Percentiles rank a stretch among this genome's conserved stretches.
Evolutionary conservation across 2,888 invertebrate species (phyloP).

Genomic region (Drosophila acutilabella): DNA sequence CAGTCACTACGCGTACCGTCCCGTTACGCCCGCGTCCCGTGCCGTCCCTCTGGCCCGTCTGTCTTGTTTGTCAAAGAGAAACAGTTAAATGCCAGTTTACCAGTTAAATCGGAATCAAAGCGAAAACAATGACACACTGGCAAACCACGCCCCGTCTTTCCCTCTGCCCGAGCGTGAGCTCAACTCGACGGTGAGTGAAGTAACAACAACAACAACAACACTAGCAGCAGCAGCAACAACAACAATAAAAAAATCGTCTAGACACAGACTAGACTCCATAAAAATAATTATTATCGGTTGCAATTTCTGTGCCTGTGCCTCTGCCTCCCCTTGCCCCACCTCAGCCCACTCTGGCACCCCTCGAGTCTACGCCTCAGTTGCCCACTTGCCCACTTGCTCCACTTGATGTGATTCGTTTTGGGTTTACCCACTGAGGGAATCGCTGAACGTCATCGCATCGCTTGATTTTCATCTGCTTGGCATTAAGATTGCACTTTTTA

Average conservation of each 20-base stretch:
- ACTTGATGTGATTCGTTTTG: conserved; percentile 16
- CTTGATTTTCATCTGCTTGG: conserved; percentile 73
- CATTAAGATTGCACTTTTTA: conserved; percentile 62
- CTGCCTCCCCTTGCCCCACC: conserved; percentile 5
- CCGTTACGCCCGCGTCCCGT: not conserved
- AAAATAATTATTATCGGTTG: conserved; percentile 85
- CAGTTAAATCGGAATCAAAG: conserved; percentile 83
- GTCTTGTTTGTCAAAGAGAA: conserved; percentile 81
- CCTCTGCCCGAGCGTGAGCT: conserved; percentile 18
- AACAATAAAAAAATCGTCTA: conserved; percentile 83
- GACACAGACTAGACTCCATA: conserved; percentile 85
- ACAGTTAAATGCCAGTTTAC: conserved; percentile 82
- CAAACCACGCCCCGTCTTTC: conserved; percentile 25
- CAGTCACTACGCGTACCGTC: not conserved
- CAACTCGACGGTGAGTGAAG: conserved; percentile 67
- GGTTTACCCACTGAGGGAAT: conserved; percentile 36
- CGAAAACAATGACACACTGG: conserved; percentile 83
- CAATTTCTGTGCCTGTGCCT: conserved; percentile 82
- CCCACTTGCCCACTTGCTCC: not conserved
- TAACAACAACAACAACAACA: conserved; percentile 50
- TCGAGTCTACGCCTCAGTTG: not conserved
- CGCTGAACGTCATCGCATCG: conserved; percentile 54
- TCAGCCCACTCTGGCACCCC: not conserved
- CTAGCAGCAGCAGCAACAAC: conserved; percentile 57
- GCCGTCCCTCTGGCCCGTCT: conserved; percentile 61